Conservation (phyloP, 2,113 vertebrate species). For the Cephalophus harveyi region DNA sequence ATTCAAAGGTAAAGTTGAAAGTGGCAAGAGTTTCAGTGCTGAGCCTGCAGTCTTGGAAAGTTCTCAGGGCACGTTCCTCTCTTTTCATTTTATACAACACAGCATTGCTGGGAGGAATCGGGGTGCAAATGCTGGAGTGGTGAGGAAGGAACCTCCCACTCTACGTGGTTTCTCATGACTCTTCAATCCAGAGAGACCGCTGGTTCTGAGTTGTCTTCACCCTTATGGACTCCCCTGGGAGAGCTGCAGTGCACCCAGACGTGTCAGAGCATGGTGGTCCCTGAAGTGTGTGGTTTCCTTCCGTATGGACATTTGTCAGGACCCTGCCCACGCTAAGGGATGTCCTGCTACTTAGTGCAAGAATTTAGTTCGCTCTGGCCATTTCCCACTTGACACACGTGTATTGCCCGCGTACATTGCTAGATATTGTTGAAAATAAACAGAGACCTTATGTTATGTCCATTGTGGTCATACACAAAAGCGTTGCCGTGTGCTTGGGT, state of each 20-base stretch:
- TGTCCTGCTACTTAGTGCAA: background rate
- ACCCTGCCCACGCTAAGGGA: background rate
- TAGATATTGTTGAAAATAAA: slow-evolving; percentile 82
- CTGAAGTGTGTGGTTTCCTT: background rate
- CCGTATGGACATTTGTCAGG: background rate
- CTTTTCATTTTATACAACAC: background rate
- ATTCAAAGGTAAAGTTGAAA: background rate
- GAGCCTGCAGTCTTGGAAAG: background rate
- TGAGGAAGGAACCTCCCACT: background rate
- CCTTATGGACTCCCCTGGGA: fast-evolving
- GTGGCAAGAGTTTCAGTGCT: background rate
- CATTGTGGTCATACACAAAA: slow-evolving; percentile 84
- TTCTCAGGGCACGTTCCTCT: background rate
- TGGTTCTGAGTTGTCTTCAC: background rate
- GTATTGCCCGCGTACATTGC: slow-evolving; percentile 52
- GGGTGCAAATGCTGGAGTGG: no score
- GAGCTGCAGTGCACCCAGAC: fast-evolving
- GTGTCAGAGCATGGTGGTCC: background rate
- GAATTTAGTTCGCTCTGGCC: background rate
- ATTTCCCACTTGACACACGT: slow-evolving; percentile 54
- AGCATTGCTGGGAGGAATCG: background rate
- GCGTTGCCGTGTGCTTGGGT: slow-evolving; percentile 80
- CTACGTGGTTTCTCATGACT: background rate
- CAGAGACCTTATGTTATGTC: slow-evolving; percentile 84
- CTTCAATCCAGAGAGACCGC: background rate